A percentile compares a stretch with the other conserved stretches of the same genome.
Conservation (phyloP, 2,888 invertebrate species). For the Idaea straminata region DNA sequence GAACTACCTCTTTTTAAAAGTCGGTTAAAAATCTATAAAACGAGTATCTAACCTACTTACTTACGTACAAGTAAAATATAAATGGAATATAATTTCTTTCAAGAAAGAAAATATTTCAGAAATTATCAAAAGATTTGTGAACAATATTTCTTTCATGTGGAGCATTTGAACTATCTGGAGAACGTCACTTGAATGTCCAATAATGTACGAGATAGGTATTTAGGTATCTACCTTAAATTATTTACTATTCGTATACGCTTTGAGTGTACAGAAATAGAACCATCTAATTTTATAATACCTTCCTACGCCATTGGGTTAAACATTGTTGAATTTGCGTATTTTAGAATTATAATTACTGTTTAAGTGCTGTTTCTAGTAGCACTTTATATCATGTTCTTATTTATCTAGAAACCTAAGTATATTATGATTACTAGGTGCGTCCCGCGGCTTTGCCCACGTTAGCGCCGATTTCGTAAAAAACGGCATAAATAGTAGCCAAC, state of each 20-base stretch:
- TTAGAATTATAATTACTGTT: no score
- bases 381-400: no score
- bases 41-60: conserved; percentile 2
- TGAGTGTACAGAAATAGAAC: background rate
- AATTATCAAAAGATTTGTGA: conserved; percentile 39
- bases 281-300: background rate
- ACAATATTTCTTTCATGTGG: conserved; percentile 51
- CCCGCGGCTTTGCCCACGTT: no score
- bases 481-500: no score
- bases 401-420: no score
- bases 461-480: no score
- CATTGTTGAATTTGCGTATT: background rate
- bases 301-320: background rate
- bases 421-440: no score
- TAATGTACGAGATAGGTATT: conserved; percentile 48
- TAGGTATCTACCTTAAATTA: background rate
- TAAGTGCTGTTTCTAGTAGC: no score
- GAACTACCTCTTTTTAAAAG: no score
- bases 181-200: conserved; percentile 58
- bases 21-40: background rate
- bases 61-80: conserved; percentile 13
- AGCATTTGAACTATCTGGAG: conserved; percentile 59
- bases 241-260: background rate
- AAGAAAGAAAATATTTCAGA: conserved; percentile 38
- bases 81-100: conserved; percentile 27